Base-by-base conservation (phyloP, 2,888 invertebrate species). In the Cyaniris semiargus region DNA sequence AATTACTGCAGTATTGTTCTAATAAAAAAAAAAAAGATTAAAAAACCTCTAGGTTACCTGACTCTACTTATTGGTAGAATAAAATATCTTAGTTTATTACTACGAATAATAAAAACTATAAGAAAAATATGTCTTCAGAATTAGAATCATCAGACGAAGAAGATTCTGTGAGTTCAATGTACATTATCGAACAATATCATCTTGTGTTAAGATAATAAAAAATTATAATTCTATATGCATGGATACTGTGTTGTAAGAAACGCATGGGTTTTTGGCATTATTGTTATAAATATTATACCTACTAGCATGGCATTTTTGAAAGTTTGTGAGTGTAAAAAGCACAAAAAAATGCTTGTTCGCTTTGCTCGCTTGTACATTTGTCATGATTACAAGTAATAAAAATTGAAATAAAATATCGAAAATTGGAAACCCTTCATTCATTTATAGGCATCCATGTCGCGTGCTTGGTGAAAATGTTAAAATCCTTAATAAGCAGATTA, bases 381-480 rank as follows among this genome's bases (percentile, higher is more conserved):
- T 92, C 93, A 93, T 93, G 93, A 90, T 89, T 86, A 83, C 87
- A 82, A 84, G 85, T 90, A 89, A 92, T 93, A 92, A 93, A 92
- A 87, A 84, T 85, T 86, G 86, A 86, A 86, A 82, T 88, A 83
- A 44, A 83, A 90, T 87, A 60, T 58, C 10, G 58, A 72, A 38
- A 72, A 56, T 77, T 56, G 56, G 38, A 60, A 60, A 34, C 27
- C 66, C 58, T 72, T 77, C 91, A 90, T 91, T 91, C 84, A 86
- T 86, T 87, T 86, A 87, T 88, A 89, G 85, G 88, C 87, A 85
- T 84, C 84, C 86, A 83, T 85, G 87, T 88, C 87, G 87, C 86
- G 88, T 88, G 90, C 86, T 88, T 87, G 80, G 82, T 77, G 77
- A 87, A 86, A 85, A 94, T 94, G 94, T 84, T 94, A 79, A 92